Percentiles rank a stretch among this genome's conserved stretches.
Evolutionary conservation across 2,888 invertebrate genomes (phyloP).

Genomic region (Dromius quadrimaculatus): DNA sequence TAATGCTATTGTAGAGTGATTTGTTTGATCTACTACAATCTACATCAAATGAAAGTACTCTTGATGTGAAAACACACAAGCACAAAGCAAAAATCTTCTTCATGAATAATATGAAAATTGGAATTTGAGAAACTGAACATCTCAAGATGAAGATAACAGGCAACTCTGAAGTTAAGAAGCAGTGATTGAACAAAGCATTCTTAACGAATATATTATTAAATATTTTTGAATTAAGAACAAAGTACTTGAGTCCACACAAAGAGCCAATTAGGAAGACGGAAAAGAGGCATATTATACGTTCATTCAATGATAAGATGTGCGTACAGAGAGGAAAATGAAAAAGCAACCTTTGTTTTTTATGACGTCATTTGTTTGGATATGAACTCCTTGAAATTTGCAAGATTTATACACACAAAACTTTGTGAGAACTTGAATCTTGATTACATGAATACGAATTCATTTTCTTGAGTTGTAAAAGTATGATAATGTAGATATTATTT

Average conservation of each 20-base stretch:
- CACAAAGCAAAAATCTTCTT: conserved; percentile 1
- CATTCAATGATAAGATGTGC: conserved; percentile 24
- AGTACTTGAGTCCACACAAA: conserved; percentile 1
- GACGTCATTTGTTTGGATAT: conserved; percentile 12
- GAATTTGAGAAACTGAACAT: not conserved
- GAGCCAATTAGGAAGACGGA: conserved; percentile 2
- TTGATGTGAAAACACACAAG: not conserved
- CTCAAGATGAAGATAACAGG: not conserved
- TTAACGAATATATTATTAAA: conserved; percentile 18
- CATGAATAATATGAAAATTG: not conserved
- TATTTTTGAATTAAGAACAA: conserved; percentile 4
- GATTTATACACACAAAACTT: too few species aligned
- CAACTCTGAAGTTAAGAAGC: too few species aligned
- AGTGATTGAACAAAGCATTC: conserved; percentile 7
- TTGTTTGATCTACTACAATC: too few species aligned
- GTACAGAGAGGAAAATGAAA: conserved; percentile 19
- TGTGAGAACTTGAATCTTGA: too few species aligned
- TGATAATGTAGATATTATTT: too few species aligned
- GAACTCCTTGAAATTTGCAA: too few species aligned
- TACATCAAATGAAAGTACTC: too few species aligned
- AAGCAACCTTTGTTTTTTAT: conserved; percentile 25
- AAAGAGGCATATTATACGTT: not conserved
- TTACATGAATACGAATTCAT: too few species aligned
- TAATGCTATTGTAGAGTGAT: too few species aligned
- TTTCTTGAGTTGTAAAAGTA: too few species aligned